Evolutionary conservation across 2,113 vertebrate species (phyloP).

Genomic region (Osmerus eperlanus): DNA sequence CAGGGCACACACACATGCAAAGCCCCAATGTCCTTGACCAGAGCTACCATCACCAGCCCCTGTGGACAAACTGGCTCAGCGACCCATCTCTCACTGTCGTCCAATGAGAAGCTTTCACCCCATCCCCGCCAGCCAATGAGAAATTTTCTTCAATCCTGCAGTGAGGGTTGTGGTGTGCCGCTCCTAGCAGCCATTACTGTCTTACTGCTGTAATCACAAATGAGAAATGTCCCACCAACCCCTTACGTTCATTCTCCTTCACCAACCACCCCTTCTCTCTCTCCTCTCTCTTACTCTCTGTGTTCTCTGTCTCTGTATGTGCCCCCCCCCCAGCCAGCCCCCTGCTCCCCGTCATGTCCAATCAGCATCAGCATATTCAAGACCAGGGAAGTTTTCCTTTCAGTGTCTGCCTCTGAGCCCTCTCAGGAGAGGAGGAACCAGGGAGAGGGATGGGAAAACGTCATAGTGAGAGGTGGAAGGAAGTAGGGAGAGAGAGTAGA

Average conservation of each 20-base stretch:
- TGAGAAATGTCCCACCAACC: slow-evolving; percentile 43
- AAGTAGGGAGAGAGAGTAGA: not conserved
- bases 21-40: not conserved
- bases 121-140: not conserved
- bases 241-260: slow-evolving; percentile 11
- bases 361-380: slow-evolving; percentile 56
- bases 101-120: not conserved
- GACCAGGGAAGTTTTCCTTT: slow-evolving; percentile 31
- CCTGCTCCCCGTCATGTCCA: slow-evolving; percentile 54
- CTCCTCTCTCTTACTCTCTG: not conserved
- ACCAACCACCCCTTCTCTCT: slow-evolving; percentile 24
- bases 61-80: not conserved
- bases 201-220: slow-evolving; percentile 49
- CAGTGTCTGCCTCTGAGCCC: slow-evolving; percentile 11
- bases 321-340: slow-evolving; percentile 37
- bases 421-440: not conserved
- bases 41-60: not conserved
- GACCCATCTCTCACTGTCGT: not conserved
- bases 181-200: slow-evolving; percentile 44
- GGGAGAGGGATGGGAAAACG: not conserved
- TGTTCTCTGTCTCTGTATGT: slow-evolving; percentile 8
- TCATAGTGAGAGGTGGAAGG: too few species aligned
- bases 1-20: not conserved
- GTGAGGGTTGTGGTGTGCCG: slow-evolving; percentile 22
- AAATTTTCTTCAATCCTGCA: not conserved